Evolutionary conservation across 2,797 vertebrate species (phyloP).

Genomic region (Merluccius polli): DNA sequence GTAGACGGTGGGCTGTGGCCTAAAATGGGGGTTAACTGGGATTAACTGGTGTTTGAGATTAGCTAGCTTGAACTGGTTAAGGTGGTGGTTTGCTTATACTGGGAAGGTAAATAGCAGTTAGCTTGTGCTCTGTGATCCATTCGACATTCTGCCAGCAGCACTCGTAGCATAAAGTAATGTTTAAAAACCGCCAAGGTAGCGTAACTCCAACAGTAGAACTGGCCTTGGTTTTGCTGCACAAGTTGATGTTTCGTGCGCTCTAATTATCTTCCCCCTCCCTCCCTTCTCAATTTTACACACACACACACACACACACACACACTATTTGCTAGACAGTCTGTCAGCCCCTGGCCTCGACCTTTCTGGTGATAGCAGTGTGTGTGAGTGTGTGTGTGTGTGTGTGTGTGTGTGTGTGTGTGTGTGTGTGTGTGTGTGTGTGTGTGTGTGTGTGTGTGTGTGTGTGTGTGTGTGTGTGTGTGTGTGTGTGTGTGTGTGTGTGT

Average conservation of each 20-base stretch:
- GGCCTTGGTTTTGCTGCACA: background rate
- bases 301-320: conserved; percentile 1
- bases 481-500: background rate
- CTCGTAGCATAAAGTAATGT: background rate
- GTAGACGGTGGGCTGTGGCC: too few species aligned
- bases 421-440: too few species aligned
- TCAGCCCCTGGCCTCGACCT: conserved; percentile 65
- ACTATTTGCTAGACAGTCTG: conserved; percentile 53
- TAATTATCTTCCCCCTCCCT: background rate
- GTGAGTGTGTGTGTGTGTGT: background rate
- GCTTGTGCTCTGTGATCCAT: too few species aligned
- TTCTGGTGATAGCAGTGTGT: conserved; percentile 39
- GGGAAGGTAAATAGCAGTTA: too few species aligned
- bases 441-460: too few species aligned
- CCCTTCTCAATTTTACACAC: background rate
- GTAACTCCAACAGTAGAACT: background rate
- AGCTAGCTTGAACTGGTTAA: too few species aligned
- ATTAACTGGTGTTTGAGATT: too few species aligned
- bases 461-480: too few species aligned
- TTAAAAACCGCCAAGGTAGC: background rate
- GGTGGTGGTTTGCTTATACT: too few species aligned
- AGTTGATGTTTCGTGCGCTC: background rate
- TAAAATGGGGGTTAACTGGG: too few species aligned
- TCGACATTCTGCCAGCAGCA: too few species aligned
- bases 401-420: too few species aligned